A percentile compares a stretch with the other conserved stretches of the same genome.
Evolutionary conservation across 2,888 invertebrate genomes (phyloP).

Genomic region (Drosophila falleni): DNA sequence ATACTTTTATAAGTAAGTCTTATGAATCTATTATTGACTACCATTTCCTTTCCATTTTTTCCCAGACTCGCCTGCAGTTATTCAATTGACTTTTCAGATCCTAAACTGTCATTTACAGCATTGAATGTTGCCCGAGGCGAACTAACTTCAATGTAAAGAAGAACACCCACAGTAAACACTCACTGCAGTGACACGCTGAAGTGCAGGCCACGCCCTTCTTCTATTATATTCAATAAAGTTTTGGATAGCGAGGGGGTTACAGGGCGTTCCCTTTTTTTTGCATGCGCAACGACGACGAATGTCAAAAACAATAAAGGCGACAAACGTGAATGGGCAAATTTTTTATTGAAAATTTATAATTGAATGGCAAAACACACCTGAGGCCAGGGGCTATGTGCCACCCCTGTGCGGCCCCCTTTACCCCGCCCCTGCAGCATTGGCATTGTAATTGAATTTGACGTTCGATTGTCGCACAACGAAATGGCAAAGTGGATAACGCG

Average conservation of each 20-base stretch:
- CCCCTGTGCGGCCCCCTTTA: conserved; percentile 1
- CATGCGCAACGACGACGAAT: conserved; percentile 36
- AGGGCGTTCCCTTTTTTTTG: conserved; percentile 22
- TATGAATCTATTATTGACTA: neutral
- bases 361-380: conserved; percentile 81
- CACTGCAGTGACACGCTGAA: conserved; percentile 20
- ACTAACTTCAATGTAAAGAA: conserved; percentile 19
- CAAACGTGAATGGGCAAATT: conserved; percentile 52
- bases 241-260: neutral
- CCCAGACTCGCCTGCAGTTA: conserved; percentile 33
- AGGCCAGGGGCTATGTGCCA: conserved; percentile 49
- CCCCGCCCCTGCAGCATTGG: neutral
- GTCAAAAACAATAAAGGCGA: conserved; percentile 76
- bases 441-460: conserved; percentile 69
- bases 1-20: neutral
- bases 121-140: conserved; percentile 40
- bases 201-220: conserved; percentile 41
- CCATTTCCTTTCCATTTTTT: neutral
- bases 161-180: conserved; percentile 18
- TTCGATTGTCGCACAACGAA: conserved; percentile 49
- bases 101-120: conserved; percentile 65
- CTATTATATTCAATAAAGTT: conserved; percentile 35
- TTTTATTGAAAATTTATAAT: conserved; percentile 83
- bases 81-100: conserved; percentile 63
- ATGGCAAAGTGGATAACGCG: conserved; percentile 39